These are phyloP conservation scores for Coregonus clupeaformis DNA, from an alignment of 2,113 vertebrate species.

Conservation along the genomic window DNA sequence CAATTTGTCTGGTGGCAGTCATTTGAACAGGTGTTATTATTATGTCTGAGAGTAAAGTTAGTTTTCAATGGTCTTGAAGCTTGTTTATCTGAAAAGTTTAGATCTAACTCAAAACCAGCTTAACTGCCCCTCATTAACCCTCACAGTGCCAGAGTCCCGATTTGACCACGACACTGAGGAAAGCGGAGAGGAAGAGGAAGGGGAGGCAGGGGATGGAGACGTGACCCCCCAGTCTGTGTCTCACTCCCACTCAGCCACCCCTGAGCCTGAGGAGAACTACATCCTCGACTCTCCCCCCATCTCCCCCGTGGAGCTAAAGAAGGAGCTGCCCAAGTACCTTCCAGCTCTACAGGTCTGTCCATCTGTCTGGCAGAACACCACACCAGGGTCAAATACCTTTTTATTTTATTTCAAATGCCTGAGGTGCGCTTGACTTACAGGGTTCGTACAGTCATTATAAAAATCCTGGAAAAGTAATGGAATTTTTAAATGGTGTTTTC, in stretches of 20 bases:
- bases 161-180: conserved; percentile 93
- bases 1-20: neutral
- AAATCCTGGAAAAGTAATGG: too few species aligned
- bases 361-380: too few species aligned
- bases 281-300: conserved; percentile 88
- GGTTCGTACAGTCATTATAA: too few species aligned
- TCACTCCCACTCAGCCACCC: conserved; percentile 79
- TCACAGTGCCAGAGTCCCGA: conserved; percentile 88
- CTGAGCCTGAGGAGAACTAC: conserved; percentile 88
- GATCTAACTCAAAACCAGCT: too few species aligned
- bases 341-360: conserved; percentile 88
- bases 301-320: conserved; percentile 92
- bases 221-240: conserved; percentile 86
- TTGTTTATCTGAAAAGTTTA: neutral
- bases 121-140: neutral
- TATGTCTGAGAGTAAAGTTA: neutral
- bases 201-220: conserved; percentile 76
- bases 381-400: too few species aligned
- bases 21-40: neutral
- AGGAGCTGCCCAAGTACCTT: conserved; percentile 94
- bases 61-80: too few species aligned
- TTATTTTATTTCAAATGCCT: too few species aligned
- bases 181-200: conserved; percentile 74
- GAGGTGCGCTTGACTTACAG: too few species aligned
- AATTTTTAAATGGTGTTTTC: too few species aligned